Evolutionary conservation across 2,113 vertebrate species (phyloP).

Genomic region (Spea multiplicata): DNA sequence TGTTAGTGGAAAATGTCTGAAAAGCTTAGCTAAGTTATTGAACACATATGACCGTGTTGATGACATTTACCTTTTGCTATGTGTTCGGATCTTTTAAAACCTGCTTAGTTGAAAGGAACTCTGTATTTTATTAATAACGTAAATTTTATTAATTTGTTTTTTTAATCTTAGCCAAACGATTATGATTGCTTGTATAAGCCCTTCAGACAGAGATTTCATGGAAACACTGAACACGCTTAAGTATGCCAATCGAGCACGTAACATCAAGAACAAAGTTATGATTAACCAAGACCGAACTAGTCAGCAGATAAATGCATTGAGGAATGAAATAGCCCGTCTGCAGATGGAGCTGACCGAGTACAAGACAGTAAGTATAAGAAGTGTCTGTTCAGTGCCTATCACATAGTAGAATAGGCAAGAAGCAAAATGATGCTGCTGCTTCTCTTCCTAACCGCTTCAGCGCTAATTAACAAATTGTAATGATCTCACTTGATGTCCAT

Average conservation of each 20-base stretch:
- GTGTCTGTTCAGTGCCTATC: not conserved
- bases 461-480: too few species aligned
- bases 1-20: not conserved
- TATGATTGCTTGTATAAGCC: constrained; percentile 97
- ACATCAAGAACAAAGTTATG: constrained; percentile 97
- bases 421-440: too few species aligned
- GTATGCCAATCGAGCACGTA: constrained; percentile 93
- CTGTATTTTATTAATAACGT: not conserved
- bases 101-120: too few species aligned
- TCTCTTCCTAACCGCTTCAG: too few species aligned
- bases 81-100: too few species aligned
- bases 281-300: constrained; percentile 95
- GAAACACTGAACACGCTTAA: constrained; percentile 94
- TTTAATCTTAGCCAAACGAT: constrained; percentile 84
- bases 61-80: too few species aligned
- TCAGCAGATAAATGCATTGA: constrained; percentile 90
- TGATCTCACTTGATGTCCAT: too few species aligned
- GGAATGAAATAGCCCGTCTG: constrained; percentile 89
- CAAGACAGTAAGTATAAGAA: constrained; percentile 77
- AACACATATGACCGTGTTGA: too few species aligned
- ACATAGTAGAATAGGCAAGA: too few species aligned
- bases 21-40: too few species aligned
- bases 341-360: constrained; percentile 99
- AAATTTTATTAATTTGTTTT: constrained; percentile 19
- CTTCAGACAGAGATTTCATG: constrained; percentile 98